These are phyloP conservation scores for Phalera bucephala DNA, from an alignment of 2,888 invertebrate species.

Conservation along the genomic window DNA sequence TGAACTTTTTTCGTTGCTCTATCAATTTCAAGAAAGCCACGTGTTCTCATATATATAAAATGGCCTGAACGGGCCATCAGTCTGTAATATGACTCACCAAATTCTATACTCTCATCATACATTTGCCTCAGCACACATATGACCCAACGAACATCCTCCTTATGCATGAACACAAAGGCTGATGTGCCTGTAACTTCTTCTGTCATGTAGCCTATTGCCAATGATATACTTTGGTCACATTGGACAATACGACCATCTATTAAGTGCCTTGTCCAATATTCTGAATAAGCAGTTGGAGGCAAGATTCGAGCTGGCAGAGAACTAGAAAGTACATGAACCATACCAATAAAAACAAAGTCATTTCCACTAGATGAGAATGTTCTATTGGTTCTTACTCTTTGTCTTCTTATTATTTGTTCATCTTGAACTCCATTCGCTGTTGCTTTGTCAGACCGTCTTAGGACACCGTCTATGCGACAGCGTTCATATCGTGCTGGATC, in stretches of 20 bases:
- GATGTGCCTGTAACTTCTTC: constrained; percentile 94
- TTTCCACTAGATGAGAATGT: constrained; percentile 83
- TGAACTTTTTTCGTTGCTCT: constrained; percentile 89
- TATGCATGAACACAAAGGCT: constrained; percentile 95
- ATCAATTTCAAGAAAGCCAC: constrained; percentile 93
- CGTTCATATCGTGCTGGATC: constrained; percentile 88
- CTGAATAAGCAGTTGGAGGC: constrained; percentile 87
- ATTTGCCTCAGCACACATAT: constrained; percentile 94
- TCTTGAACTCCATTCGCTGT: constrained; percentile 76
- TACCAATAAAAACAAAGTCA: constrained; percentile 87
- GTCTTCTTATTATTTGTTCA: constrained; percentile 76
- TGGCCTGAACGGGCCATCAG: constrained; percentile 91
- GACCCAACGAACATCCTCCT: constrained; percentile 94
- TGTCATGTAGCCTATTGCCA: constrained; percentile 94
- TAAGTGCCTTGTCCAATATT: constrained; percentile 94
- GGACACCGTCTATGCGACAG: constrained; percentile 86
- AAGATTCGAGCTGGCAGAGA: constrained; percentile 83
- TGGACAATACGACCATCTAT: constrained; percentile 95
- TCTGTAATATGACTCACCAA: constrained; percentile 94
- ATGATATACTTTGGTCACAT: constrained; percentile 95
- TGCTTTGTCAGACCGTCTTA: constrained; percentile 83
- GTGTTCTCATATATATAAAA: constrained; percentile 92
- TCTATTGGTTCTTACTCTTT: constrained; percentile 76
- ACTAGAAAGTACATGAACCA: constrained; percentile 85
- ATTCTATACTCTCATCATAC: constrained; percentile 92